Conservation (phyloP, 2,797 vertebrate genomes). For the Catharus ustulatus region DNA sequence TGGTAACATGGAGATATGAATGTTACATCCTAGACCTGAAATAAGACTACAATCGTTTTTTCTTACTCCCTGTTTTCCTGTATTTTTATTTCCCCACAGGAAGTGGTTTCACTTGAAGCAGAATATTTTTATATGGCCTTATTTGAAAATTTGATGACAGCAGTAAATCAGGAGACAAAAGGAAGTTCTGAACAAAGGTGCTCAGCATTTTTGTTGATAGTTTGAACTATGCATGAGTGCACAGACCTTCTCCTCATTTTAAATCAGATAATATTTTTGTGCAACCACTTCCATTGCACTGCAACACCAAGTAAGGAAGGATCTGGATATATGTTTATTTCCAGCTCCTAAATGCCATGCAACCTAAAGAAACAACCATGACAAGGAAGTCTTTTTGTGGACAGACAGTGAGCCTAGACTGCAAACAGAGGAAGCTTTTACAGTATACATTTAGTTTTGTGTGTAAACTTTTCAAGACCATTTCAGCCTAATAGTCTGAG, state of each 20-base stretch:
- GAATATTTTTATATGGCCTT: not conserved
- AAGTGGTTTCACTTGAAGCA: constrained; percentile 45
- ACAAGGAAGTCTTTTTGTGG: constrained; percentile 39
- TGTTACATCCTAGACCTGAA: not conserved
- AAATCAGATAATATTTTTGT: not conserved
- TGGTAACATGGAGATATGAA: not conserved
- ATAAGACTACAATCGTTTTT: not conserved
- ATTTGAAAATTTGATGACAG: constrained; percentile 23
- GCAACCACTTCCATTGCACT: not conserved
- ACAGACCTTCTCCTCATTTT: not conserved
- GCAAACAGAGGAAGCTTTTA: constrained; percentile 47
- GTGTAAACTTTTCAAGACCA: constrained; percentile 58
- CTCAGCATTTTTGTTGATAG: not conserved
- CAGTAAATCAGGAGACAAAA: not conserved
- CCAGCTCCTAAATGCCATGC: not conserved
- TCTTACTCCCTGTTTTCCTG: not conserved
- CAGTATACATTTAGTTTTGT: constrained; percentile 39
- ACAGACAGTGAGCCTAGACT: constrained; percentile 40
- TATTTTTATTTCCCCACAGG: constrained; percentile 8
- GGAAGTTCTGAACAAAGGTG: constrained; percentile 2
- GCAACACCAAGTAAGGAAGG: not conserved
- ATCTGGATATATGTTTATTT: not conserved
- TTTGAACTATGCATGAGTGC: not conserved
- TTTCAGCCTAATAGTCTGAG: constrained; percentile 49
- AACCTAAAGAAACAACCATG: constrained; percentile 28